A percentile compares a stretch with the other conserved stretches of the same genome.
These are phyloP conservation scores for Eupelmus urozonus DNA, from an alignment of 2,888 invertebrate genomes.

Conservation along the genomic window DNA sequence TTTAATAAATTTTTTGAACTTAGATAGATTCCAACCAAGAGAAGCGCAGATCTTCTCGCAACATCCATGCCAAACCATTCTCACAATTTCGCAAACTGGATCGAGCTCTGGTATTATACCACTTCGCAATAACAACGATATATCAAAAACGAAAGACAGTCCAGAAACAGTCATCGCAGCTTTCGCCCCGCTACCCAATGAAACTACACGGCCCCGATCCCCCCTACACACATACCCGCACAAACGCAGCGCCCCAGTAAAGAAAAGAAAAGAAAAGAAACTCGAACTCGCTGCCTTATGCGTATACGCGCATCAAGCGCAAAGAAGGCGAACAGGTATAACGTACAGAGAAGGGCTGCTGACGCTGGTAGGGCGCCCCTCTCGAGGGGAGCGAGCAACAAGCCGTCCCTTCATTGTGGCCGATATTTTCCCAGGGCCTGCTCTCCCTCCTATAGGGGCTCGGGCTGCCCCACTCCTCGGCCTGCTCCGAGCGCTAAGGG, in stretches of 20 bases:
- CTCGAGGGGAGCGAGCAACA: constrained; percentile 12
- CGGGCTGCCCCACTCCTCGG: neutral
- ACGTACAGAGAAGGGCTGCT: neutral
- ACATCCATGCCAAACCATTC: neutral
- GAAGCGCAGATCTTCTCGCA: too few species aligned
- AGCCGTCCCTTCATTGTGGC: constrained; percentile 28
- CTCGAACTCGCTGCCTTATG: too few species aligned
- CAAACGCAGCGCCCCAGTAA: neutral
- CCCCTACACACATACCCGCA: neutral
- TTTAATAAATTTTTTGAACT: too few species aligned
- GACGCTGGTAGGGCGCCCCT: neutral
- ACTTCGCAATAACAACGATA: neutral
- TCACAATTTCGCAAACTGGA: neutral
- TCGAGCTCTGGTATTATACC: neutral
- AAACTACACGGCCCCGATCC: neutral
- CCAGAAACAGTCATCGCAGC: neutral
- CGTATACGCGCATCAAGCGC: neutral
- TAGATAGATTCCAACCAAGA: too few species aligned
- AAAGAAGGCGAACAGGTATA: constrained; percentile 53
- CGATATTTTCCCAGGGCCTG: constrained; percentile 72
- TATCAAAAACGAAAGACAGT: neutral
- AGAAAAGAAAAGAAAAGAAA: constrained; percentile 14
- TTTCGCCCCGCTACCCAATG: neutral
- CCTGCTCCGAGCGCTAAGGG: neutral
- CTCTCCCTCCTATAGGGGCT: constrained; percentile 54